A percentile compares a stretch with the other conserved stretches of the same genome.
Conservation (phyloP, 2,888 invertebrate genomes). For the Limenitis arthemis region DNA sequence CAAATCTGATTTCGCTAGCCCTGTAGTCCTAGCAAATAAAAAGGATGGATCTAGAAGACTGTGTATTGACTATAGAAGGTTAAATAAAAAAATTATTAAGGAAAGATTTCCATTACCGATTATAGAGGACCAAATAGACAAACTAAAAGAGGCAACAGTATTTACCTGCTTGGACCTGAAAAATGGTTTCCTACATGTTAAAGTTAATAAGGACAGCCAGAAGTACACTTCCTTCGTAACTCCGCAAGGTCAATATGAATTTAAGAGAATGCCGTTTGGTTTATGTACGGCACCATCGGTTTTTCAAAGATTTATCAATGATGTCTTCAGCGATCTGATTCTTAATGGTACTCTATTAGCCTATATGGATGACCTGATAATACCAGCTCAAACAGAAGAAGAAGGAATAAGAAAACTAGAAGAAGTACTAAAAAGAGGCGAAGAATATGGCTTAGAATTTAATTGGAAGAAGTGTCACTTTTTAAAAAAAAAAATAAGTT, state of each 20-base stretch:
- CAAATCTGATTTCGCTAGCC: slow-evolving; percentile 24
- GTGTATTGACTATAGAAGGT: slow-evolving; percentile 41
- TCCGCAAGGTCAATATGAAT: slow-evolving; percentile 40
- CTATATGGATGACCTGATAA: slow-evolving; percentile 28
- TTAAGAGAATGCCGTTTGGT: slow-evolving; percentile 29
- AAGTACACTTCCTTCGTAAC: slow-evolving; percentile 43
- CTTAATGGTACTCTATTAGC: slow-evolving; percentile 17
- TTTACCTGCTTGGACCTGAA: slow-evolving; percentile 30
- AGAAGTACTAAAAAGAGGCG: slow-evolving; percentile 14
- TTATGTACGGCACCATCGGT: slow-evolving; percentile 35
- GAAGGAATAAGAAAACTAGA: slow-evolving; percentile 13
- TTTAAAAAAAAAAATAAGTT: slow-evolving; percentile 24
- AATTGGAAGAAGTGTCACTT: slow-evolving; percentile 33
- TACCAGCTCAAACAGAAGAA: slow-evolving; percentile 17
- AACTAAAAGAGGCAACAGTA: slow-evolving; percentile 30
- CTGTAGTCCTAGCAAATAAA: slow-evolving; percentile 21
- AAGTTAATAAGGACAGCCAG: too few species aligned
- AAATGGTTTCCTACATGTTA: too few species aligned
- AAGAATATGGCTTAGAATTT: slow-evolving; percentile 19
- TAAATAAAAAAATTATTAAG: slow-evolving; percentile 38
- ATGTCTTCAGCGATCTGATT: slow-evolving; percentile 30
- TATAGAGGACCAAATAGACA: slow-evolving; percentile 41
- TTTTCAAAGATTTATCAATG: slow-evolving; percentile 34
- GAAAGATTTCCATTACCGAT: slow-evolving; percentile 35
- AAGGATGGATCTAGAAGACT: slow-evolving; percentile 22